phyloP scores from a whole-genome alignment of 2,113 vertebrate species.

The Piliocolobus tephrosceles region DNA sequence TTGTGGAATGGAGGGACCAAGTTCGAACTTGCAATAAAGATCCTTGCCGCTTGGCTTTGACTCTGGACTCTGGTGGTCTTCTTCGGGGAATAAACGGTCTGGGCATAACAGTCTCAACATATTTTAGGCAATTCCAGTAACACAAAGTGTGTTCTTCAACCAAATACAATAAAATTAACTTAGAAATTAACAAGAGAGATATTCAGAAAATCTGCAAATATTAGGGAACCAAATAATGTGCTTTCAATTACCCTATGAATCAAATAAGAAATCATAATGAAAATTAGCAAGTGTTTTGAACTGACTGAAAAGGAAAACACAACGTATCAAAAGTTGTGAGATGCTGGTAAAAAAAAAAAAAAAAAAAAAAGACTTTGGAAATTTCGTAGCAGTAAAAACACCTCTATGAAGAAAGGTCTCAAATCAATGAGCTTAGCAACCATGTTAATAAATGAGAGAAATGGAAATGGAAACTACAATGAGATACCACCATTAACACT shows the following conservation, averaged over 20 bases:
- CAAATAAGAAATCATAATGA: neutral
- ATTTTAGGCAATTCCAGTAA: neutral
- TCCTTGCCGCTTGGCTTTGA: too few species aligned
- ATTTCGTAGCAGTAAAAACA: neutral
- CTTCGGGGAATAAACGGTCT: too few species aligned
- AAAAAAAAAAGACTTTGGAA: neutral
- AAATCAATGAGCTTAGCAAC: neutral
- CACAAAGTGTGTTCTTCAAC: neutral
- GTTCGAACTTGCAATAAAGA: too few species aligned
- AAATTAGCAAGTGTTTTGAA: too few species aligned
- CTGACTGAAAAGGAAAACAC: neutral
- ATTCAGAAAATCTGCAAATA: neutral
- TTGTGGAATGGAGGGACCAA: too few species aligned
- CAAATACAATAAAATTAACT: neutral
- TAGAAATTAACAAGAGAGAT: neutral
- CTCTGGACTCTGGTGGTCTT: too few species aligned
- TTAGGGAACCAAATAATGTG: neutral
- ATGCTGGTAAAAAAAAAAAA: neutral
- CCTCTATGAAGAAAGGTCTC: neutral
- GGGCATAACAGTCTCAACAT: neutral
- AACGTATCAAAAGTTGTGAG: neutral
- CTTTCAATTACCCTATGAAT: neutral
- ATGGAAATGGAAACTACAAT: neutral
- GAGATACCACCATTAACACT: neutral
- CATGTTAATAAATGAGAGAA: neutral